These are phyloP conservation scores for Maniola hyperantus DNA, from an alignment of 2,888 invertebrate genomes.

Conservation along the genomic window DNA sequence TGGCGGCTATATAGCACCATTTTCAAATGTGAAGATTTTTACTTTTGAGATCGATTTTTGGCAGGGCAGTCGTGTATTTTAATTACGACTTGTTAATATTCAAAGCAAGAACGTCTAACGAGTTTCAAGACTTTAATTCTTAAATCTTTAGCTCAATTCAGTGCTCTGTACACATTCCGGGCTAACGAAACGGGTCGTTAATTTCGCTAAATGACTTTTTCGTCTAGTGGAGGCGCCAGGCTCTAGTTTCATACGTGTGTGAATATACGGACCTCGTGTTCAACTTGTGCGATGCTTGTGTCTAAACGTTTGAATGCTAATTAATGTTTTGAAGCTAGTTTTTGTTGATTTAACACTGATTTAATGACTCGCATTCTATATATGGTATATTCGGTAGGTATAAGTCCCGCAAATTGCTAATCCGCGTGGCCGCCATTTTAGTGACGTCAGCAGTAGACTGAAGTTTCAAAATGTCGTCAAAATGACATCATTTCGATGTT, in stretches of 20 bases:
- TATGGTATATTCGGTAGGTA: too few relatives aligned
- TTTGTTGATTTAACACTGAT: background rate
- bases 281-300: slow-evolving; percentile 7
- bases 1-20: too few relatives aligned
- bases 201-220: slow-evolving; percentile 67
- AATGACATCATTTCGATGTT: too few relatives aligned
- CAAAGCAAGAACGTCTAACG: background rate
- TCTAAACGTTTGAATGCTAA: slow-evolving; percentile 8
- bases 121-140: background rate
- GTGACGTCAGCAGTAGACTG: too few relatives aligned
- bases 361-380: too few relatives aligned
- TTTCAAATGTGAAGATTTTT: too few relatives aligned
- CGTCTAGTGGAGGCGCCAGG: slow-evolving; percentile 55
- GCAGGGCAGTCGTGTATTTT: too few relatives aligned
- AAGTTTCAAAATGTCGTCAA: too few relatives aligned
- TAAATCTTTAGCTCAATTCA: slow-evolving; percentile 12
- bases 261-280: slow-evolving; percentile 17
- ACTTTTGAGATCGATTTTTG: too few relatives aligned
- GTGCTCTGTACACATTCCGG: slow-evolving; percentile 48
- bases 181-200: slow-evolving; percentile 58
- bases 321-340: background rate
- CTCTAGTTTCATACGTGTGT: slow-evolving; percentile 22
- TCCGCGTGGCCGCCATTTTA: too few relatives aligned
- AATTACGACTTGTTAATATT: too few relatives aligned
- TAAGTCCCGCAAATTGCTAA: too few relatives aligned